Base-by-base conservation (phyloP, 2,113 vertebrate genomes). In the Phocoena phocoena region DNA sequence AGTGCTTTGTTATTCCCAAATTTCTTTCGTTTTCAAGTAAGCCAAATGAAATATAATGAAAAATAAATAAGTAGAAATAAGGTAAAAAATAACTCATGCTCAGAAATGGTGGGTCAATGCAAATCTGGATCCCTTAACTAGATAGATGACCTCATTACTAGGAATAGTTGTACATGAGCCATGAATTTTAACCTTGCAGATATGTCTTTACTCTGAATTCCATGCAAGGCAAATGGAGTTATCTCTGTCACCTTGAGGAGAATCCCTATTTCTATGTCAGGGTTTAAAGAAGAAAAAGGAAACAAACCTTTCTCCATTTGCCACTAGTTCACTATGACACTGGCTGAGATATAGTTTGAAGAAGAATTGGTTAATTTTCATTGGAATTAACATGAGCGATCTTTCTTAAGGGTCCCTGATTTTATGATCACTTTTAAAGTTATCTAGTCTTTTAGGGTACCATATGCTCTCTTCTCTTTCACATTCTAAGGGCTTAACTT, bases 61-160 rank as follows among this genome's bases (percentile, higher is more conserved):
- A 76, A 82, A 58, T 74, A 84, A 94, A 88, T 41, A 62, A 80
- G 73, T 47, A 47, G 95, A 88, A 88, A 47, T 47, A 68, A 81
- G 14, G 17, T 65, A 82, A n/a, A 68, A 25, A 18, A 71, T 2
- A 55, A 11, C 17, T 63, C 41, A 11, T 68, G 6, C 3, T 96
- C 38, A 73, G 23, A 87, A 77, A 83, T 60, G 13, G 1, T 47
- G 73, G n/a, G 6, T n/a, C 28, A 62, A 1, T 91, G 18, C 50
- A 93, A 92, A 77, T 60, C 65, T 8, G 5, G 12, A 89, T 62
- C 13, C 8, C 17, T 38, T 58, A 70, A 5, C 31, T 83, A n/a
- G 77, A 81, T 28, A 89, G 62, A 79, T 79, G 47, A 80, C 13
- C 38, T 91, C 18, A 47, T 67, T 87, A 50, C 20, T 88, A 77